Conservation (phyloP, 2,888 invertebrate species). For the Acanthoscelides obtectus region DNA sequence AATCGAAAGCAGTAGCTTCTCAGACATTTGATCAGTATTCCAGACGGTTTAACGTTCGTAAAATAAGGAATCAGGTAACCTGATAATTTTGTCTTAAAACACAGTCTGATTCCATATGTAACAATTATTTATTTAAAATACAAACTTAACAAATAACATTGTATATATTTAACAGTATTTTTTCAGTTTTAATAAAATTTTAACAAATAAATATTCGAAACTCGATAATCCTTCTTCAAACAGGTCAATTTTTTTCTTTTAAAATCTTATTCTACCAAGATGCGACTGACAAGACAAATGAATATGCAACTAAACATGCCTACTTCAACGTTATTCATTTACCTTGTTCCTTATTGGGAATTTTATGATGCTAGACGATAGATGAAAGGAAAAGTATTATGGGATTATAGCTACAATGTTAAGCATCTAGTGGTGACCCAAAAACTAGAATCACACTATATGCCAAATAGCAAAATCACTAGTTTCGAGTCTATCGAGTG, state of each 20-base stretch:
- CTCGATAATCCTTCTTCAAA: background rate
- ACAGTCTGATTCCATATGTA: background rate
- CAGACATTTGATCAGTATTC: too few relatives aligned
- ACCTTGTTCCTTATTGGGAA: background rate
- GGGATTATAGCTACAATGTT: too few relatives aligned
- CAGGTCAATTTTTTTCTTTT: background rate
- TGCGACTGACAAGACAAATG: background rate
- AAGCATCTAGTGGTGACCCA: too few relatives aligned
- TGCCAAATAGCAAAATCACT: too few relatives aligned
- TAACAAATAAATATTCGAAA: conserved; percentile 1
- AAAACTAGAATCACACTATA: too few relatives aligned
- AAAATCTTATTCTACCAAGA: background rate
- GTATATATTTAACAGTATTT: conserved; percentile 3
- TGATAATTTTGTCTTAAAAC: too few relatives aligned
- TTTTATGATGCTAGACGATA: background rate
- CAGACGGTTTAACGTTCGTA: too few relatives aligned
- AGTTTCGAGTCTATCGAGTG: too few relatives aligned
- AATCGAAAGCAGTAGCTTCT: too few relatives aligned
- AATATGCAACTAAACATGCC: background rate
- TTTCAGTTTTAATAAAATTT: background rate
- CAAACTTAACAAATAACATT: conserved; percentile 3
- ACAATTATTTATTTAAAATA: conserved; percentile 4
- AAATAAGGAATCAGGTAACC: too few relatives aligned
- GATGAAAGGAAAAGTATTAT: background rate
- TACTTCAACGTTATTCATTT: background rate